phyloP scores from a whole-genome alignment of 2,113 vertebrate species.

The Anhinga anhinga region DNA sequence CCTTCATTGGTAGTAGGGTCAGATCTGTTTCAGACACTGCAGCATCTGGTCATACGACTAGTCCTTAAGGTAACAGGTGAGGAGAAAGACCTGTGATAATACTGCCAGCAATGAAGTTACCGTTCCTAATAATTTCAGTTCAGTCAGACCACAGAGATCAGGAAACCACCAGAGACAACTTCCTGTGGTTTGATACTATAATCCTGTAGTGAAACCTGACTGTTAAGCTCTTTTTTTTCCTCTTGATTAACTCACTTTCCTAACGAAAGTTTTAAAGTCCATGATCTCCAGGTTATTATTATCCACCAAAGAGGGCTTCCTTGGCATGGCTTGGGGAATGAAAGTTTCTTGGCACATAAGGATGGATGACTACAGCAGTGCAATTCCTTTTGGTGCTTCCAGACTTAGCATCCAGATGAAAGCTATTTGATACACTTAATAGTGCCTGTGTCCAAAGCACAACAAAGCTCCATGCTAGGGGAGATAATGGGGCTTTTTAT shows the following conservation, averaged over 20 bases:
- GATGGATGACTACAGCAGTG: not conserved
- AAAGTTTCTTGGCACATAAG: not conserved
- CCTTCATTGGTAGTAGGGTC: not conserved
- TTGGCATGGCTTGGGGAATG: not conserved
- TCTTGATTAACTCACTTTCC: not conserved
- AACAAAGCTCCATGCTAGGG: not conserved
- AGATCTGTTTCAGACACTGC: not conserved
- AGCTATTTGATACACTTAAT: not conserved
- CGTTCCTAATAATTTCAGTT: not conserved
- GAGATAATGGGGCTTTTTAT: not conserved
- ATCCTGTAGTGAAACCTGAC: not conserved
- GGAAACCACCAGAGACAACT: conserved; percentile 22
- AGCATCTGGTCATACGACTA: not conserved
- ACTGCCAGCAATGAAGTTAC: not conserved
- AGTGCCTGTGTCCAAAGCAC: not conserved
- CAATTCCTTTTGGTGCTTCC: not conserved
- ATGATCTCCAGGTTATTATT: not conserved
- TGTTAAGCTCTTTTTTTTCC: not conserved
- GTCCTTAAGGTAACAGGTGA: not conserved
- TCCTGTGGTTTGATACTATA: conserved; percentile 19
- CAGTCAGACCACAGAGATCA: conserved; percentile 22
- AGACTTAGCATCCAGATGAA: not conserved
- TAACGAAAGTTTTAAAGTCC: not conserved
- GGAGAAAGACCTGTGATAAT: not conserved
- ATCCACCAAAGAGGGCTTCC: not conserved